Evolutionary conservation across 2,888 invertebrate species (phyloP).

Genomic region (Callyntrura guangdongensis): DNA sequence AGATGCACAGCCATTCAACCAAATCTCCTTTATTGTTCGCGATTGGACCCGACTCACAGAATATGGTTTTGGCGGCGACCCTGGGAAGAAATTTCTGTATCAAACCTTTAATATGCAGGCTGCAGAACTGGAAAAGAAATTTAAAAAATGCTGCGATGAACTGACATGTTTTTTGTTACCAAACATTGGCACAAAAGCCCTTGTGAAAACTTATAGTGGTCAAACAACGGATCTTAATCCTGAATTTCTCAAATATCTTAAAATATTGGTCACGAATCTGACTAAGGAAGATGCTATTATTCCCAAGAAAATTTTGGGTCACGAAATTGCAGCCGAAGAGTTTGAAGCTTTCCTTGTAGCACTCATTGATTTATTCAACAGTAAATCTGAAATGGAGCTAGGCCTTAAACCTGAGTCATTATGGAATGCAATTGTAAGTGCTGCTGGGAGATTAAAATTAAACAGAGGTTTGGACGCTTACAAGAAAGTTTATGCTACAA

Average conservation of each 20-base stretch:
- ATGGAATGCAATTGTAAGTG: neutral
- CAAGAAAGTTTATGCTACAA: neutral
- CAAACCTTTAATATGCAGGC: slow-evolving; percentile 92
- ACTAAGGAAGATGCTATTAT: slow-evolving; percentile 30
- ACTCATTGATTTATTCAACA: neutral
- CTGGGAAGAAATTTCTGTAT: slow-evolving; percentile 94
- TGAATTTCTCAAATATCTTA: slow-evolving; percentile 53
- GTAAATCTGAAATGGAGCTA: slow-evolving; percentile 8
- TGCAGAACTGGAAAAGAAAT: slow-evolving; percentile 94
- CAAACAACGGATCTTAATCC: slow-evolving; percentile 29
- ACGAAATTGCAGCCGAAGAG: neutral
- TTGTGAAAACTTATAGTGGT: slow-evolving; percentile 49
- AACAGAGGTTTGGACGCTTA: neutral
- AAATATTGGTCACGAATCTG: slow-evolving; percentile 43
- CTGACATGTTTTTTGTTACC: slow-evolving; percentile 98
- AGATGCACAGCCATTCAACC: slow-evolving; percentile 89
- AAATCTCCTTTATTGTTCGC: slow-evolving; percentile 94
- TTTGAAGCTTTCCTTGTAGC: neutral
- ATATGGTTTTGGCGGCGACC: slow-evolving; percentile 92
- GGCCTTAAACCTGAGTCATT: neutral
- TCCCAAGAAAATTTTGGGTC: slow-evolving; percentile 59
- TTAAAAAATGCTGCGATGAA: slow-evolving; percentile 96
- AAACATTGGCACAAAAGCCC: slow-evolving; percentile 91
- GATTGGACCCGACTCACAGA: slow-evolving; percentile 99
- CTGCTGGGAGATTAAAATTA: neutral